Percentiles rank a stretch among this genome's conserved stretches.
Conservation (phyloP, 2,888 invertebrate genomes). For the Dasysyrphus tricinctus region DNA sequence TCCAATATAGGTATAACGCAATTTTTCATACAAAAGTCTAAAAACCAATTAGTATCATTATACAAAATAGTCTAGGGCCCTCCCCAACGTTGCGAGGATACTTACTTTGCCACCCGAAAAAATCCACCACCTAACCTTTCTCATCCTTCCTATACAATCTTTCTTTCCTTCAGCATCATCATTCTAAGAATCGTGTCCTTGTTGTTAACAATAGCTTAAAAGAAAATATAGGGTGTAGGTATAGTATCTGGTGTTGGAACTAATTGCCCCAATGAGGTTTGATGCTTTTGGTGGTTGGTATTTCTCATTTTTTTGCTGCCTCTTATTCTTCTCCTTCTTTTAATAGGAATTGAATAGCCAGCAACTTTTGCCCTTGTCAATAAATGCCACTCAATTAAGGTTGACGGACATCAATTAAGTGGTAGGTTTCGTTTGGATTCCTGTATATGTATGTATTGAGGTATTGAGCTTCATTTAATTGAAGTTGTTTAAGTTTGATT, state of each 20-base stretch:
- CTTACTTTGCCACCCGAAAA: neutral
- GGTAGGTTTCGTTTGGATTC: neutral
- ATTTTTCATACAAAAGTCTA: no score
- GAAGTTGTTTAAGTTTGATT: neutral
- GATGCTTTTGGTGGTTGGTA: conserved; percentile 6
- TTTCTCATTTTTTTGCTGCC: neutral
- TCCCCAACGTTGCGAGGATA: no score
- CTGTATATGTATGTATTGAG: neutral
- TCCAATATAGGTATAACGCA: no score
- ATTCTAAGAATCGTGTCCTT: conserved; percentile 4
- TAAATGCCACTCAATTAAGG: conserved; percentile 40
- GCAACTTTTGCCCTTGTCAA: conserved; percentile 20
- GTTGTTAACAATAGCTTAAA: conserved; percentile 31
- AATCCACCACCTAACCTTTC: neutral
- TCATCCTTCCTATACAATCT: neutral
- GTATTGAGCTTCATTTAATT: neutral
- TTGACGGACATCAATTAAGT: conserved; percentile 37
- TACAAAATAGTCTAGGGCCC: no score
- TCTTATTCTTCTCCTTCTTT: neutral
- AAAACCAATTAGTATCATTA: no score
- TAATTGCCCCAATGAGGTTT: conserved; percentile 29
- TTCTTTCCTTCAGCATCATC: neutral
- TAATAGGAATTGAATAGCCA: conserved; percentile 17
- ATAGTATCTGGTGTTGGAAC: conserved; percentile 9
- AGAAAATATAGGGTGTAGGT: neutral